Conservation (phyloP, 2,888 invertebrate species). For the Tineola bisselliella region DNA sequence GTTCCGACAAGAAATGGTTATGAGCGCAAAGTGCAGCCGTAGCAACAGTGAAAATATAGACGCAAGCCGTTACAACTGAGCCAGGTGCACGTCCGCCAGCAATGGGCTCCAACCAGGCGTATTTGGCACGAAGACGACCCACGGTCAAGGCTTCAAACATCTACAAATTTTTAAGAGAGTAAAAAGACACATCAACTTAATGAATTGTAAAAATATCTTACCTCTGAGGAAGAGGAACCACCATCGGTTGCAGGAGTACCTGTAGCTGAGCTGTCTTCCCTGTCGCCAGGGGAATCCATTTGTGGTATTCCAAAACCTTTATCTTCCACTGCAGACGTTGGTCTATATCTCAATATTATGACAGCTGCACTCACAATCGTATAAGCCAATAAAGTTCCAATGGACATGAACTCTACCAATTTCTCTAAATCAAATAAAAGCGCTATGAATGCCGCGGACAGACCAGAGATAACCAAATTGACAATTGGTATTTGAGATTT, state of each 20-base stretch:
- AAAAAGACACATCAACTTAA: too few species aligned
- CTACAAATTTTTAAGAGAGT: constrained; percentile 27
- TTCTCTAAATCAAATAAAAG: constrained; percentile 88
- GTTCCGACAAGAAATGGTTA: constrained; percentile 69
- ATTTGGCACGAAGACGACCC: constrained; percentile 79
- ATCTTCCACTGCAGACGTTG: constrained; percentile 60
- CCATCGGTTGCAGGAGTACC: constrained; percentile 70
- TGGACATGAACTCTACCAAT: constrained; percentile 94
- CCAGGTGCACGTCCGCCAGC: constrained; percentile 82
- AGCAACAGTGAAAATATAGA: constrained; percentile 73
- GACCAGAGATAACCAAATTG: constrained; percentile 80
- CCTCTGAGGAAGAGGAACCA: constrained; percentile 69
- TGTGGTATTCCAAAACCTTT: constrained; percentile 56
- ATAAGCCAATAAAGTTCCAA: constrained; percentile 87
- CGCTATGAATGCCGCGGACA: constrained; percentile 80
- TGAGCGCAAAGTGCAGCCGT: constrained; percentile 77
- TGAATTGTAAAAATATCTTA: constrained; percentile 20
- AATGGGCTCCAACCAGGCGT: constrained; percentile 77
- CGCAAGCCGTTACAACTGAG: constrained; percentile 76
- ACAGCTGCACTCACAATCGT: constrained; percentile 92
- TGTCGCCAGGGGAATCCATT: constrained; percentile 63
- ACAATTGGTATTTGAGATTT: constrained; percentile 83
- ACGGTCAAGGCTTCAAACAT: constrained; percentile 72
- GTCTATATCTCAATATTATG: constrained; percentile 84
- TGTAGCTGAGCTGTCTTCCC: constrained; percentile 71